phyloP scores from a whole-genome alignment of 1,140 invertebrate species.

The Hypsibius dujardini region DNA sequence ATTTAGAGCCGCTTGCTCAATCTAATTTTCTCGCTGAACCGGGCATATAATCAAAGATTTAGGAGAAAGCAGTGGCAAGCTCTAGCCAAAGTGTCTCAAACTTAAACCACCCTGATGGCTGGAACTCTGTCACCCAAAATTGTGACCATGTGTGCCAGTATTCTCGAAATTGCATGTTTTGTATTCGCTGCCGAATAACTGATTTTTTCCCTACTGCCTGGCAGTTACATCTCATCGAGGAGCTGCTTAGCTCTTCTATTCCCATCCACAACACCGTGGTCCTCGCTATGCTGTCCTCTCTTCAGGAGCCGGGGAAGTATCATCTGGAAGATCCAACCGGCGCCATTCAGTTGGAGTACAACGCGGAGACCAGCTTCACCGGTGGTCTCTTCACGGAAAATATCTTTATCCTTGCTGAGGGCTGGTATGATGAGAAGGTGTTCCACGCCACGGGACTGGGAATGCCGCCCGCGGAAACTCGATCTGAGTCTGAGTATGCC shows the following conservation, averaged over 20 bases:
- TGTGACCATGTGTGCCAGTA: no score
- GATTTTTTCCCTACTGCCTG: neutral
- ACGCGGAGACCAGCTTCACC: slow-evolving; percentile 44
- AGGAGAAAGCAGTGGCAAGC: no score
- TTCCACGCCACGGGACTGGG: slow-evolving; percentile 66
- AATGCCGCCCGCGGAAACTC: slow-evolving; percentile 64
- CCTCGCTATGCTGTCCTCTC: slow-evolving; percentile 1
- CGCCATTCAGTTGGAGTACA: slow-evolving; percentile 57
- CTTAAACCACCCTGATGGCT: neutral
- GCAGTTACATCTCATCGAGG: neutral
- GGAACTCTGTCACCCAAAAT: no score
- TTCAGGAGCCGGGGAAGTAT: slow-evolving; percentile 45
- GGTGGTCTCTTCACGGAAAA: slow-evolving; percentile 72
- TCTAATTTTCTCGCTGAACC: neutral
- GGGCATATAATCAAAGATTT: neutral
- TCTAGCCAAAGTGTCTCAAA: neutral
- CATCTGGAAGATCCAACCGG: slow-evolving; percentile 78
- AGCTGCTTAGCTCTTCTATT: slow-evolving; percentile 4
- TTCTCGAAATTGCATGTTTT: no score
- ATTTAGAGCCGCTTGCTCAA: no score
- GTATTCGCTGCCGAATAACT: neutral
- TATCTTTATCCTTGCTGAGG: slow-evolving; percentile 72
- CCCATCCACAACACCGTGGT: slow-evolving; percentile 12
- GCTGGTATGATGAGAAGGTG: slow-evolving; percentile 60
- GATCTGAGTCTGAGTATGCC: slow-evolving; percentile 16